Evolutionary conservation across 2,888 invertebrate genomes (phyloP).

Genomic region (Odontomyia ornata): DNA sequence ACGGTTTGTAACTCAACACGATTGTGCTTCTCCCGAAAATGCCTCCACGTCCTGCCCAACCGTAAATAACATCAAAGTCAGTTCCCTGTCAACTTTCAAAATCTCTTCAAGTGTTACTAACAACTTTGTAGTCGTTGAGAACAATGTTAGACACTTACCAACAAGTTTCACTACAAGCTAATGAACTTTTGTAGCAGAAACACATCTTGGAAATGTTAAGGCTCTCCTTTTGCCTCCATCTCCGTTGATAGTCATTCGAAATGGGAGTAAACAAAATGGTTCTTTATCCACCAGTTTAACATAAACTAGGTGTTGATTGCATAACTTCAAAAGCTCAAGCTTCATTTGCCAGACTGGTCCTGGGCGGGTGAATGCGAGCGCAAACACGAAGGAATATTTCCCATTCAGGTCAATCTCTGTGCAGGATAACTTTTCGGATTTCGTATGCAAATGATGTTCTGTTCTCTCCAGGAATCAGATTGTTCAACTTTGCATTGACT

Average conservation of each 20-base stretch:
- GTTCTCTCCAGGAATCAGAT: not conserved
- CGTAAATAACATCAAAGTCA: constrained; percentile 3
- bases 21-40: no score
- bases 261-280: not conserved
- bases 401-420: not conserved
- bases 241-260: not conserved
- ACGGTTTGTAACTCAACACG: no score
- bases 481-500: not conserved
- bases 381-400: not conserved
- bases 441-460: constrained; percentile 26
- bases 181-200: constrained; percentile 18
- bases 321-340: constrained; percentile 35
- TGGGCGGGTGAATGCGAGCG: not conserved
- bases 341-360: not conserved
- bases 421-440: constrained; percentile 16
- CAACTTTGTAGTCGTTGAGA: not conserved
- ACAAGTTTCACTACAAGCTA: constrained; percentile 8
- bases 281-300: constrained; percentile 3
- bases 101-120: constrained; percentile 8
- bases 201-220: constrained; percentile 9
- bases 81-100: not conserved
- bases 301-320: constrained; percentile 17
- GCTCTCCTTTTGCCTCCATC: not conserved
- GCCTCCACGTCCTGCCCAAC: no score
- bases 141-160: constrained; percentile 9